Base-by-base conservation (phyloP, 2,888 invertebrate species). In the Cremastobaeus sp. region DNA sequence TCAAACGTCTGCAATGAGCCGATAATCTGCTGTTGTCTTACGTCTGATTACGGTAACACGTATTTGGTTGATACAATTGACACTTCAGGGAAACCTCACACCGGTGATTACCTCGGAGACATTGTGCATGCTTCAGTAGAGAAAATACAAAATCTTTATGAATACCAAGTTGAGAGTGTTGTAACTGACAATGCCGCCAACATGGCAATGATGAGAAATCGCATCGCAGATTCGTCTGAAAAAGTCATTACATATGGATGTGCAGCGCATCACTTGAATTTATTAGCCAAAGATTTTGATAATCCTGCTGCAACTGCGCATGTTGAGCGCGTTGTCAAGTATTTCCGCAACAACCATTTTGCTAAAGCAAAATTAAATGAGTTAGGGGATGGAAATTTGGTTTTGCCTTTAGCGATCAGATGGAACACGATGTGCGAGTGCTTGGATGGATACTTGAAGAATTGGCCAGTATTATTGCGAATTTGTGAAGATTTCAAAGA, bases 41-140 rank as follows among this genome's bases (percentile, higher is more conserved):
- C 64, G 8, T 30, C 34, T 8, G 2, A 28, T 15, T 8, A 45
- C 30, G 64, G 45, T 2, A 28, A 54, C n/a, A 45, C 54, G 9
- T 65, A 35, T 9, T 35, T 65, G 18, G 45, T 65, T 14, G 54
- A 54, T n/a, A 54, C 35, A 5, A 45, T 62, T n/a, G 62, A 62
- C 20, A 50, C 62, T 41, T 62, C 25, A 9, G 11, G 54, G 11
- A 14, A 43, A 14, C 37, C 52, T 35, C 54, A 65, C 17, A 64
- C 64, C 4, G 41, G 34, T 4, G 45, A 50, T 11, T 62, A 62
- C 9, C 32, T 57, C 11, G 54, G 41, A 55, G 11, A 28, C 11
- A 17, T 55, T 17, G 20, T 32, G 9, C 32, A 11, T 14, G 12
- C n/a, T 12, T 57, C 34, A 12, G 12, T 50, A 21, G 37, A 54